Evolutionary conservation across 2,888 invertebrate species (phyloP), one percentile per base, ranked within the genome.

Genomic region (Eremobia ochroleuca): DNA sequence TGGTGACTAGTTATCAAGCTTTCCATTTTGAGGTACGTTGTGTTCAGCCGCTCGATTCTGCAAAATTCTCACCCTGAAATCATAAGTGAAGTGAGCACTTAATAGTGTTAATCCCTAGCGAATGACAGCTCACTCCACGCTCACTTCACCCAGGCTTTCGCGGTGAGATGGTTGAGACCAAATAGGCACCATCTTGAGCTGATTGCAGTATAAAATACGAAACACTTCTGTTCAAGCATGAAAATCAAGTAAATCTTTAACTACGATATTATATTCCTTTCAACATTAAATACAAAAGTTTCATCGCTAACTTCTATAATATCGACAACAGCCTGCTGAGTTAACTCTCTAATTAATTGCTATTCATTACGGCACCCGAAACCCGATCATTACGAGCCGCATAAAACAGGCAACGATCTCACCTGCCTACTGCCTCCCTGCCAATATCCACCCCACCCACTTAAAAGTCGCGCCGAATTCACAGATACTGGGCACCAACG

Each of bases 321-420:
- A 84, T 55, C 66, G 49, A 64, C 43, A 68, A 64, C 43, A 64
- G n/a, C 34, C 21, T 55, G 59, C 65, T 49, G 71, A 71, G 59
- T 34, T 40, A 59, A 59, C 43, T 68, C 64, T 28, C 31, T 83
- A 73, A 82, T 85, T 78, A 78, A 85, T 86, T 79, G 72, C 52
- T 82, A 85, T 82, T 84, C 86, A 84, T 82, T 86, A 86, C 69
- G 46, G 52, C 74, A 75, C 69, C 77, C 66, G 67, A 70, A 75
- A 65, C 83, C 72, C 66, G 69, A 82, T 83, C 72, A 74, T 83
- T 85, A 70, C 61, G 68, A 69, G 61, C 65, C 52, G 73, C 69
- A 85, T 83, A 85, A 82, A 84, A 78, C 62, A 78, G 74, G 83
- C 69, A 66, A 75, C 59, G 67, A 52, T 70, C 65, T 59, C 46